Evolutionary conservation across 2,113 vertebrate species (phyloP), one percentile per base, ranked within the genome.

Genomic region (Gila orcuttii): DNA sequence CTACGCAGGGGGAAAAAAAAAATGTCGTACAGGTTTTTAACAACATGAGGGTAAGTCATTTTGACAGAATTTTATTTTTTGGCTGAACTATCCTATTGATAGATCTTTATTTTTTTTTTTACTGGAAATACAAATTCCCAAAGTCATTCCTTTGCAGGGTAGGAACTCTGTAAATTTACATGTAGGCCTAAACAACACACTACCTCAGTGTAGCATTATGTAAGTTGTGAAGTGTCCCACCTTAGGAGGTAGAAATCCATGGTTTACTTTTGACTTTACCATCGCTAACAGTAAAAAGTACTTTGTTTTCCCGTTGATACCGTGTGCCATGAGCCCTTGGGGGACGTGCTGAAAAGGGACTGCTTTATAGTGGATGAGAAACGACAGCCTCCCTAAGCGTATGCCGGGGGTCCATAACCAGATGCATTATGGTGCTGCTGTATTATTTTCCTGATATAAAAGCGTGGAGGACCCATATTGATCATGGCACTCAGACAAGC

Each of bases 401-500:
- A 73, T 71, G 64, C 84, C 68, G 23, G 50, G 68, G 69, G 55
- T 64, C 52, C 36, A n/a, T 79, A 84, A 78, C 68, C 88, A 64
- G 62, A 85, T 50, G 73, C 88, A 68, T 78, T 84, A 71, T 60
- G 50, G 33, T 59, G 79, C 55, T 8, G 3, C 60, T 28, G 77
- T 86, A 89, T 89, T 89, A 79, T 84, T 80, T 86, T 88, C 75
- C 68, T 64, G 28, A 84, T 89, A 68, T 85, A 81, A 87, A 84
- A 84, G 50, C 39, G 21, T 71, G 84, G 81, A 59, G 42, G 76
- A 59, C 50, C 81, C 59, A 42, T 59, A 89, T 89, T 66, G 86
- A 89, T 89, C 76, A 80, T 33, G 64, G 25, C 78, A 33, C 57
- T 74, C 82, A 82, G 79, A 82, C 78, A 15, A 79, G 66, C 80